These are phyloP conservation scores for Lanistes nyassanus DNA, from an alignment of 1,140 invertebrate genomes.

Conservation along the genomic window DNA sequence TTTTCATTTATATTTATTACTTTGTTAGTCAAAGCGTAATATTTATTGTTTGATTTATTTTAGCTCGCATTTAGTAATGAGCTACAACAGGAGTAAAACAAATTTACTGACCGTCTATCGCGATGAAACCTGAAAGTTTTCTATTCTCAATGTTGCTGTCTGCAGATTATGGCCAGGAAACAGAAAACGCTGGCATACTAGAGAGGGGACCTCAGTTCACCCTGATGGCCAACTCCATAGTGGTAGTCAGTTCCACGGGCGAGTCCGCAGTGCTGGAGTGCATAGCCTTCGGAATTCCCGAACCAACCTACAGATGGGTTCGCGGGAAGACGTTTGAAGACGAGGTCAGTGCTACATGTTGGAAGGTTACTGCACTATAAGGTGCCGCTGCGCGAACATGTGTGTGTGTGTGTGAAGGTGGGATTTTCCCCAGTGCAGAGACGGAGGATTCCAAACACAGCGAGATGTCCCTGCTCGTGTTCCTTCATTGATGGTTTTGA, in stretches of 20 bases:
- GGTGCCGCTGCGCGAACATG: too few relatives aligned
- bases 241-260: slow-evolving; percentile 29
- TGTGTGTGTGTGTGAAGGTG: too few relatives aligned
- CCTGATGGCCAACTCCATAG: slow-evolving; percentile 32
- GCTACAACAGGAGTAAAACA: too few relatives aligned
- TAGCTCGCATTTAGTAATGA: too few relatives aligned
- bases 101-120: not conserved
- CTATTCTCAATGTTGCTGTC: not conserved
- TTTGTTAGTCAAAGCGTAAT: too few relatives aligned
- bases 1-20: not conserved
- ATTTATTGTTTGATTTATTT: too few relatives aligned
- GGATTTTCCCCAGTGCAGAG: too few relatives aligned
- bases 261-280: slow-evolving; percentile 70
- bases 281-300: slow-evolving; percentile 87
- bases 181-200: not conserved
- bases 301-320: slow-evolving; percentile 91
- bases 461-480: too few relatives aligned
- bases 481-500: too few relatives aligned
- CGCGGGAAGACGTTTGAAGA: slow-evolving; percentile 25
- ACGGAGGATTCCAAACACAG: too few relatives aligned
- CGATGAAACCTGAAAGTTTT: not conserved
- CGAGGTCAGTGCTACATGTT: not conserved
- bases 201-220: slow-evolving; percentile 33
- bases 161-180: slow-evolving; percentile 24
- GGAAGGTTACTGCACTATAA: too few relatives aligned